Conservation (phyloP, 1,140 invertebrate genomes). For the Saxidomus purpurata region DNA sequence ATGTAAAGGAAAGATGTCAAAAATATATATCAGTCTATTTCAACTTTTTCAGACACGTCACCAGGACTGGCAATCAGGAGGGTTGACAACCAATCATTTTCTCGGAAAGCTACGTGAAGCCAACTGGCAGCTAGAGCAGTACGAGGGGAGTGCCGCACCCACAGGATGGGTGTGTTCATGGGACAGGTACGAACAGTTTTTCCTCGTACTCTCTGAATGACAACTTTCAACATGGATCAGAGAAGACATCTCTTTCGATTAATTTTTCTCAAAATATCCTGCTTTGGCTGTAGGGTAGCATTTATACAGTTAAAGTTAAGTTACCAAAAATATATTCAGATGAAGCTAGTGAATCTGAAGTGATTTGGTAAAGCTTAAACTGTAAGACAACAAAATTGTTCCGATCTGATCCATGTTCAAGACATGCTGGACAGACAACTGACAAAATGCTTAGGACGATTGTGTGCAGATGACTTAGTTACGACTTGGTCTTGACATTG, state of each 20-base stretch:
- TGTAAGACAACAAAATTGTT: not conserved
- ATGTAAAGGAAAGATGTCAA: too few species aligned
- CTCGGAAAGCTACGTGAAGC: conserved; percentile 89
- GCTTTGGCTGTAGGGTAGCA: not conserved
- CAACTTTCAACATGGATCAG: conserved; percentile 36
- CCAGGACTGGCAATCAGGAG: conserved; percentile 89
- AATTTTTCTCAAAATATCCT: not conserved
- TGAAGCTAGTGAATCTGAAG: not conserved
- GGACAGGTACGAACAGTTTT: conserved; percentile 90
- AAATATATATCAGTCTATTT: too few species aligned
- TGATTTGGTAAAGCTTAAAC: not conserved
- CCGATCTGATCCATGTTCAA: conserved; percentile 17
- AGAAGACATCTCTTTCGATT: not conserved
- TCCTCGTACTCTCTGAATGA: conserved; percentile 42
- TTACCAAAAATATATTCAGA: too few species aligned
- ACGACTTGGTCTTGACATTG: not conserved
- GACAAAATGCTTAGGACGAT: not conserved
- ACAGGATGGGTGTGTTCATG: conserved; percentile 91
- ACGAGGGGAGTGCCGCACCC: conserved; percentile 89
- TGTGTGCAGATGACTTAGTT: not conserved
- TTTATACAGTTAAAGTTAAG: not conserved
- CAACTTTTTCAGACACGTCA: conserved; percentile 89
- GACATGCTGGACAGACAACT: not conserved
- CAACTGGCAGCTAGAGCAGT: conserved; percentile 86
- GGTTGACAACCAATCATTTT: conserved; percentile 89